A percentile compares a stretch with the other conserved stretches of the same genome.
Evolutionary conservation across 2,113 vertebrate genomes (phyloP).

Genomic region (Rallus limicola): DNA sequence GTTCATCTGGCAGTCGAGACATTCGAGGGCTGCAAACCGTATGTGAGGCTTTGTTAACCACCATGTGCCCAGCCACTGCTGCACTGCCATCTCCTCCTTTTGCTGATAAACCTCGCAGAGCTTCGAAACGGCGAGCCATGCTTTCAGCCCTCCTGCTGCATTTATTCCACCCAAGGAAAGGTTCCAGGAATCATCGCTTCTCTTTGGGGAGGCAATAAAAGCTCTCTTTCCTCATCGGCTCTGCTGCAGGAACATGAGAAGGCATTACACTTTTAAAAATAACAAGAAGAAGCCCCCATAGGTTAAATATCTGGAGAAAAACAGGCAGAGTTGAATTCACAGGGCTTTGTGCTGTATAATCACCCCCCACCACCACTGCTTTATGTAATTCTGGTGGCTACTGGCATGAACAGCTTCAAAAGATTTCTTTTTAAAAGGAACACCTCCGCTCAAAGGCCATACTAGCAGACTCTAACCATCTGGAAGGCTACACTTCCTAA

Average conservation of each 20-base stretch:
- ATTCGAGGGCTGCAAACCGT: neutral
- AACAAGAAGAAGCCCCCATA: neutral
- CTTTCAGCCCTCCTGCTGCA: constrained; percentile 27
- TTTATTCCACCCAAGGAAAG: neutral
- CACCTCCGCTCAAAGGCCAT: neutral
- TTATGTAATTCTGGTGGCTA: neutral
- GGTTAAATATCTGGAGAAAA: neutral
- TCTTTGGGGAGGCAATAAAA: neutral
- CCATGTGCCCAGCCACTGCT: neutral
- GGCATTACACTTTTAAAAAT: constrained; percentile 25
- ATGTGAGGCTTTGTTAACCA: neutral
- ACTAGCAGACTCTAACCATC: neutral
- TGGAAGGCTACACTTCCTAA: neutral
- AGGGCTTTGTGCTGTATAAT: neutral
- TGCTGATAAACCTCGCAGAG: neutral
- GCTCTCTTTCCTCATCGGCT: neutral
- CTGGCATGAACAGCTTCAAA: neutral
- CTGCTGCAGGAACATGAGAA: constrained; percentile 30
- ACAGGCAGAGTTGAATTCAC: neutral
- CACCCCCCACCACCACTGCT: neutral
- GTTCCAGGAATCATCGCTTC: constrained; percentile 37
- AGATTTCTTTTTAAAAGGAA: neutral
- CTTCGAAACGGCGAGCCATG: neutral
- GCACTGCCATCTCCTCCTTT: neutral
- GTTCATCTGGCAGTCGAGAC: neutral